A percentile compares a stretch with the other conserved stretches of the same genome.
Conservation (phyloP, 2,888 invertebrate genomes). For the Helleia helle region DNA sequence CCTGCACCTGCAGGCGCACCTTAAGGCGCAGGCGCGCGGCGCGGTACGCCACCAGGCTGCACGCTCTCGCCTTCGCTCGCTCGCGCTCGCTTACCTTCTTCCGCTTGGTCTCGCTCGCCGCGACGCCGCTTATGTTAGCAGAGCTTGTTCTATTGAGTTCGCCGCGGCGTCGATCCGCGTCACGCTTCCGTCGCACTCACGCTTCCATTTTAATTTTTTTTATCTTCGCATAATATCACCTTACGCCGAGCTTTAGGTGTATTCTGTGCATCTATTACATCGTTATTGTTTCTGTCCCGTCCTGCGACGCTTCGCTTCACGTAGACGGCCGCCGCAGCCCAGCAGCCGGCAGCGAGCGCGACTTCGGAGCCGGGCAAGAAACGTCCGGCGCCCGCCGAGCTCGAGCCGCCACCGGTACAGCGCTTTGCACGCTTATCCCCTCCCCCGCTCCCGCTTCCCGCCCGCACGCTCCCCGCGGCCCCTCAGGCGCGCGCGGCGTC, state of each 20-base stretch:
- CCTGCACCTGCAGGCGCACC: conserved; percentile 99
- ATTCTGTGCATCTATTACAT: conserved; percentile 74
- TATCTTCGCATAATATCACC: conserved; percentile 71
- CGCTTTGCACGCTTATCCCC: conserved; percentile 78
- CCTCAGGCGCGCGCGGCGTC: conserved; percentile 33
- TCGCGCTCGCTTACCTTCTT: conserved; percentile 69
- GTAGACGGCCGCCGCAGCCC: conserved; percentile 71
- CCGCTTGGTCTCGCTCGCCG: conserved; percentile 67
- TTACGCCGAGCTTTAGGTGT: conserved; percentile 72
- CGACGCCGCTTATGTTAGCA: conserved; percentile 69
- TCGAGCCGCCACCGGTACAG: conserved; percentile 92
- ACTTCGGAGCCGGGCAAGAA: conserved; percentile 92
- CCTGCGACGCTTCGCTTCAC: conserved; percentile 74
- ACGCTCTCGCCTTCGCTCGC: conserved; percentile 52
- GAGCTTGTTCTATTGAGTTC: conserved; percentile 67
- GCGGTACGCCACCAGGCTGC: conserved; percentile 85
- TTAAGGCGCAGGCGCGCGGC: conserved; percentile 98
- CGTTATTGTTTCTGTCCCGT: conserved; percentile 74
- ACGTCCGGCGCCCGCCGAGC: conserved; percentile 83
- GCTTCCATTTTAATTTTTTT: conserved; percentile 68
- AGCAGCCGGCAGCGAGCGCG: conserved; percentile 80
- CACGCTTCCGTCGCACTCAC: conserved; percentile 75
- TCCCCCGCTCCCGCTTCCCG: conserved; percentile 29
- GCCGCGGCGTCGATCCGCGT: conserved; percentile 53
- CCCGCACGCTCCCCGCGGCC: conserved; percentile 48